Base-by-base conservation (phyloP, 2,888 invertebrate genomes). In the Sphinx pinastri region DNA sequence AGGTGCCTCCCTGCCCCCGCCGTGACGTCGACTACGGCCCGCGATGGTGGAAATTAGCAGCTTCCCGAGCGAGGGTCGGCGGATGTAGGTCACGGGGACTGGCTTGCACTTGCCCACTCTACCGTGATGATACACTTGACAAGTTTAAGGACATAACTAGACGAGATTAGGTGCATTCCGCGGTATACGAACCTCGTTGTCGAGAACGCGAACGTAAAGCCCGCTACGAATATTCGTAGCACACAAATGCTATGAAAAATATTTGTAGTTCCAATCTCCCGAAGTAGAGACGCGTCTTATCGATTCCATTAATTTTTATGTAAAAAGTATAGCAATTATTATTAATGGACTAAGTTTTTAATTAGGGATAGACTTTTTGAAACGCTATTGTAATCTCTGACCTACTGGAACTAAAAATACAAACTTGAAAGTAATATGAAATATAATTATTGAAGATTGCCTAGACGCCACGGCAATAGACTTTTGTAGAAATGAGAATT, bases 21-120 rank as follows among this genome's bases (percentile, higher is more conserved):
- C 79, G 87, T 87, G 92, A 92, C 92, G 92, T 91, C 86, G 87
- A 80, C 86, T 84, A 81, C 82, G 82, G 85, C 84, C 84, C 84
- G 86, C 87, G 89, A 88, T 91, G 92, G 90, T 93, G 92, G 91
- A 92, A 92, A 93, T 93, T 93, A 93, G 91, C 93, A 93, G 93
- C 93, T 93, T 93, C 93, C 92, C 93, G 92, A 88, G 88, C 92
- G 92, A 93, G 93, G 93, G 93, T 92, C 93, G 93, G 82, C 83
- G 82, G 90, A 93, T 92, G 88, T 93, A 91, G 93, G 93, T 93
- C 93, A 93, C 92, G 93, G 93, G 93, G 93, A 91, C 93, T 91
- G 89, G 88, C 90, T 87, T 92, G 92, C 91, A 91, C 91, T 92
- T 90, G 90, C 90, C 90, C 89, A 90, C 86, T 89, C 89, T 89